phyloP scores from a whole-genome alignment of 1,140 invertebrate species.

The Cotesia vestalis region DNA sequence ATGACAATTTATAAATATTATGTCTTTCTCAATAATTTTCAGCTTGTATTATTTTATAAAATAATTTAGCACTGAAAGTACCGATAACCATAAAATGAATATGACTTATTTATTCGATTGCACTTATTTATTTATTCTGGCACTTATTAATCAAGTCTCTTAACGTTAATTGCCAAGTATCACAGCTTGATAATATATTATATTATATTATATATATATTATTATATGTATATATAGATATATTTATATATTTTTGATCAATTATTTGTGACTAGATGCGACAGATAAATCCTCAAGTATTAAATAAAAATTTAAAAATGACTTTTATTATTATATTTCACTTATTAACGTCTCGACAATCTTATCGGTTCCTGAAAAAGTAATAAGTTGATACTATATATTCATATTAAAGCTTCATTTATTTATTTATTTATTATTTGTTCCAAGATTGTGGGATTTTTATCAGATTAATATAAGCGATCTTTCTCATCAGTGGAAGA shows the following conservation, averaged over 20 bases:
- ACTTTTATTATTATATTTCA: constrained; percentile 1
- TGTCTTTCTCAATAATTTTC: no score
- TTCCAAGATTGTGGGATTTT: background rate
- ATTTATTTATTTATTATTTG: background rate
- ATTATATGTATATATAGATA: no score
- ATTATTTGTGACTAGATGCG: constrained; percentile 9
- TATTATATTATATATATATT: background rate
- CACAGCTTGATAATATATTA: constrained; percentile 6
- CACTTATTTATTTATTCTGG: constrained; percentile 4
- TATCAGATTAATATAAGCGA: no score
- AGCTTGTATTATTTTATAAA: no score
- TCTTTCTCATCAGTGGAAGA: background rate
- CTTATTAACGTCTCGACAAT: constrained; percentile 11
- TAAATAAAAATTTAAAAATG: background rate
- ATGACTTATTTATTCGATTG: constrained; percentile 3
- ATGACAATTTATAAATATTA: constrained; percentile 23
- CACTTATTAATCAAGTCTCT: constrained; percentile 13
- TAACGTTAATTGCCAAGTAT: background rate
- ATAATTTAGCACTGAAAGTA: no score
- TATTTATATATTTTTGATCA: no score
- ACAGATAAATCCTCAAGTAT: background rate
- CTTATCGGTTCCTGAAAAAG: constrained; percentile 37
- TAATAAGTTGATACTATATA: background rate
- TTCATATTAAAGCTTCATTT: background rate
- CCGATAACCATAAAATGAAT: constrained; percentile 57